These are phyloP conservation scores for Megaceryle torquata DNA, from an alignment of 2,113 vertebrate species.

Conservation along the genomic window DNA sequence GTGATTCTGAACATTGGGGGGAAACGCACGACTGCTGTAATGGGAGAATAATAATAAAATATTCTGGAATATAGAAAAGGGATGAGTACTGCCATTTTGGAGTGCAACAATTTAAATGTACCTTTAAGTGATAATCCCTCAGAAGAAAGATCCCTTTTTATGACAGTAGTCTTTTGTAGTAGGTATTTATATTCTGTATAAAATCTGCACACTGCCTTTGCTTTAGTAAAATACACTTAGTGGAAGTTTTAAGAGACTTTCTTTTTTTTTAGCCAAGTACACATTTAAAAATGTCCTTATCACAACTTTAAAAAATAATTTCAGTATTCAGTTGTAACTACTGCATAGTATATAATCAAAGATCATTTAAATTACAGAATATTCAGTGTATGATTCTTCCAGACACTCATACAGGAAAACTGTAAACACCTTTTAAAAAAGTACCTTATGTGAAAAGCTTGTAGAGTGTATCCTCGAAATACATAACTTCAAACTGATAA, in stretches of 20 bases:
- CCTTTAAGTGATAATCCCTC: background rate
- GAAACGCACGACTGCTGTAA: background rate
- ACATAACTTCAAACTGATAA: background rate
- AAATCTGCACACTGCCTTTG: background rate
- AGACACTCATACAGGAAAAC: background rate
- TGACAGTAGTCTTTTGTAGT: background rate
- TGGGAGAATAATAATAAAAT: background rate
- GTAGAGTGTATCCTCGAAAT: background rate
- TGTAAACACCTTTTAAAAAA: background rate
- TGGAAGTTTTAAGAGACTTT: background rate
- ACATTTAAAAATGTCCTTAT: background rate
- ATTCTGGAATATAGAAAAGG: background rate
- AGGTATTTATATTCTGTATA: background rate
- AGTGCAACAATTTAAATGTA: background rate
- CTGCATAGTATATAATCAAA: background rate
- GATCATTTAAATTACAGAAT: background rate
- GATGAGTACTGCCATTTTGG: background rate
- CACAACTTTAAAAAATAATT: background rate
- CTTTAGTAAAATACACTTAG: background rate
- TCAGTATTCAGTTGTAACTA: background rate
- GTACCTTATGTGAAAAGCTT: background rate
- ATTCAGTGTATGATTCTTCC: background rate
- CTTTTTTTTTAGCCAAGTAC: background rate
- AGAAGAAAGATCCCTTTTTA: background rate
- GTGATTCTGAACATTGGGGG: background rate